phyloP scores from a whole-genome alignment of 2,797 vertebrate species.

The Myotis myotis region DNA sequence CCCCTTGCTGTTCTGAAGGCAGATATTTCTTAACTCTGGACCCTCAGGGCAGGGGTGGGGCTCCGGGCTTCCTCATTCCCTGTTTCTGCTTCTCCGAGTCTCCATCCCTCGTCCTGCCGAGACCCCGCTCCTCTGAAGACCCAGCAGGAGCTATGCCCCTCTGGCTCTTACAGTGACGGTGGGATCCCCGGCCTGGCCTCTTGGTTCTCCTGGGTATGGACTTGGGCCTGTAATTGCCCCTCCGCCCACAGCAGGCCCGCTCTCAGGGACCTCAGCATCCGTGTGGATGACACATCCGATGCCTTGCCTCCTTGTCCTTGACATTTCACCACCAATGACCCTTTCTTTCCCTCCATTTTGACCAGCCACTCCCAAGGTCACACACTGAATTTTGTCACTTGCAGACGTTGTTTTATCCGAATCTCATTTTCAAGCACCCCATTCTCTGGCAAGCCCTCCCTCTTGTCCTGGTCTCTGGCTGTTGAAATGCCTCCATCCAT shows the following conservation, averaged over 20 bases:
- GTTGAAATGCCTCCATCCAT: not conserved
- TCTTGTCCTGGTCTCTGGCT: not conserved
- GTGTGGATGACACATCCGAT: fast-evolving
- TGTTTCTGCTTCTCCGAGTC: not conserved
- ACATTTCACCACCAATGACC: not conserved
- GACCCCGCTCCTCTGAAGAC: not conserved
- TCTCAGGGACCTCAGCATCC: not conserved
- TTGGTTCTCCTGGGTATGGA: not conserved
- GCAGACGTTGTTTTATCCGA: not conserved
- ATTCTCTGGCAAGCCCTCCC: not conserved
- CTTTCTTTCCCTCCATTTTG: not conserved
- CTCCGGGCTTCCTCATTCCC: not conserved
- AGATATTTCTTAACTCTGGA: not conserved
- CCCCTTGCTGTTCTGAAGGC: not conserved
- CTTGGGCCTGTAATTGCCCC: not conserved
- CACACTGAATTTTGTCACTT: not conserved
- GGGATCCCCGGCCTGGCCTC: not conserved
- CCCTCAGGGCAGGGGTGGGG: not conserved
- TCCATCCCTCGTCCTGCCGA: not conserved
- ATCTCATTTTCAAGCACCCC: not conserved
- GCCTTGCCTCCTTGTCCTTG: not conserved
- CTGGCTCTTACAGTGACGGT: not conserved
- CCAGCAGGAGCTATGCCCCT: not conserved
- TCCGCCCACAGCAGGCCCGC: not conserved
- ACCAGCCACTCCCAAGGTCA: not conserved